Evolutionary conservation across 2,888 invertebrate species (phyloP).

Genomic region (Shargacucullia verbasci): DNA sequence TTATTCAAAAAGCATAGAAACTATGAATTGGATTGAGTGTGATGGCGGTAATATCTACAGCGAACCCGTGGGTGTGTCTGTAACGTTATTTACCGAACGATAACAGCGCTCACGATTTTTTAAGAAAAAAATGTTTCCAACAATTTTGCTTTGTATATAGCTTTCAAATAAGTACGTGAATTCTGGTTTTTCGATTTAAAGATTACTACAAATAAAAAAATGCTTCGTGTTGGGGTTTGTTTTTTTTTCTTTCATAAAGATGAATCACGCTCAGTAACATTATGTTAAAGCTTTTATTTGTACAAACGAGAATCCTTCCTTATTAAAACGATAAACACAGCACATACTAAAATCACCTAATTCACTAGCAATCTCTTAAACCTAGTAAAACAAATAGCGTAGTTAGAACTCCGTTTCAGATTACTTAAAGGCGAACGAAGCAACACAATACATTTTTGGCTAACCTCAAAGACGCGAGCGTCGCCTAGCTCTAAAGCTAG

Average conservation of each 20-base stretch:
- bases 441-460: constrained; percentile 29
- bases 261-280: too few relatives aligned
- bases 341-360: too few relatives aligned
- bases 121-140: background rate
- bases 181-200: too few relatives aligned
- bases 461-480: constrained; percentile 27
- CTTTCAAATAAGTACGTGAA: too few relatives aligned
- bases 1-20: constrained; percentile 59
- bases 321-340: too few relatives aligned
- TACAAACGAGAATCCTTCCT: too few relatives aligned
- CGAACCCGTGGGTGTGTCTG: background rate
- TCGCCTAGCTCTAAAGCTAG: constrained; percentile 25
- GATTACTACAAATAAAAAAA: too few relatives aligned
- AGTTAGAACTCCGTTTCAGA: constrained; percentile 12
- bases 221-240: too few relatives aligned
- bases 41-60: constrained; percentile 34
- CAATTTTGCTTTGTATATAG: background rate
- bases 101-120: constrained; percentile 1
- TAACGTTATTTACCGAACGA: constrained; percentile 14
- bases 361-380: constrained; percentile 35
- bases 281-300: too few relatives aligned
- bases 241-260: too few relatives aligned
- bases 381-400: constrained; percentile 20
- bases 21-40: constrained; percentile 58
- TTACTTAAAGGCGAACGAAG: constrained; percentile 28